Base-by-base conservation (phyloP, 2,888 invertebrate species). In the Aquatica leii region DNA sequence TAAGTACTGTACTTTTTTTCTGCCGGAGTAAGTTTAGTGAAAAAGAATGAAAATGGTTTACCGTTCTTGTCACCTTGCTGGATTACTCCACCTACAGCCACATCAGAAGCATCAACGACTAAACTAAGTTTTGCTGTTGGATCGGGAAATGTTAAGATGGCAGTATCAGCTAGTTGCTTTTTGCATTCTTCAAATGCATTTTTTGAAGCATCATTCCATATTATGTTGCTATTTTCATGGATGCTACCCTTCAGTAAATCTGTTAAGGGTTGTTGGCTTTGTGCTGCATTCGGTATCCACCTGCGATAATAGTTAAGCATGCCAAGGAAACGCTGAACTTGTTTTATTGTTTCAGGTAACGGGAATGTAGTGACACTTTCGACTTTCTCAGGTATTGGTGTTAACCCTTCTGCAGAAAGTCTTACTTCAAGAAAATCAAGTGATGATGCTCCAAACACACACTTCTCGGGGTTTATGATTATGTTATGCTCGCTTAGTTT, bases 101-200 rank as follows among this genome's bases (percentile, higher is more conserved):
- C 59, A 40, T 80, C 77, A 0, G 81, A 82, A 1, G 81, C 81
- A 58, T 82, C 80, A 0, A 74, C 74, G n/a, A n/a, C n/a, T n/a
- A n/a, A n/a, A n/a, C n/a, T n/a, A n/a, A n/a, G n/a, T n/a, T n/a
- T n/a, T n/a, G n/a, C n/a, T n/a, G n/a, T n/a, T n/a, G n/a, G n/a
- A n/a, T n/a, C n/a, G n/a, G n/a, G n/a, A n/a, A n/a, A n/a, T n/a
- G n/a, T n/a, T n/a, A 70, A 55, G 0, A 66, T 17, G 5, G 70
- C 50, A 5, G 72, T 69, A 0, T 65, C 5, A 0, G 65, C 61
- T 1, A 73, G 15, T 3, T 41, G 51, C 5, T 63, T 12, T 56
- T 50, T 5, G 60, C 40, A 9, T 62, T 54, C 0, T 35, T 1
- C 14, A 12, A 43, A 43, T 5, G 41, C 11, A 61, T 65, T 69